Percentiles rank a stretch among this genome's conserved stretches.
Evolutionary conservation across 2,797 vertebrate genomes (phyloP).

Genomic region (Enteromius fasciolatus): DNA sequence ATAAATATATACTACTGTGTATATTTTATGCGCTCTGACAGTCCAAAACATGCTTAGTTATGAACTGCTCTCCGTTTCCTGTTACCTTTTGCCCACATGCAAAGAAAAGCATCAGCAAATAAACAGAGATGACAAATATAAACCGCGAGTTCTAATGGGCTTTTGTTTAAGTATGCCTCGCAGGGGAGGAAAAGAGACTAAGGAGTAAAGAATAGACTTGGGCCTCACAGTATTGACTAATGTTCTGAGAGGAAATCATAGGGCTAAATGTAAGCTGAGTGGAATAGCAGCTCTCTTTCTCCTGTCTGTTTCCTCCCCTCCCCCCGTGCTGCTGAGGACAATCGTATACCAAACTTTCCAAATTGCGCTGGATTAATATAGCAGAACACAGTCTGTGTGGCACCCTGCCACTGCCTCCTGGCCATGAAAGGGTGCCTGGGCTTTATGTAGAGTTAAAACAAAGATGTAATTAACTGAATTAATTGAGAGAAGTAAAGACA

Average conservation of each 20-base stretch:
- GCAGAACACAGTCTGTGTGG: conserved; percentile 30
- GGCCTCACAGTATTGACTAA: conserved; percentile 12
- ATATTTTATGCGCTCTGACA: neutral
- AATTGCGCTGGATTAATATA: conserved; percentile 33
- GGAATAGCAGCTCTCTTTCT: neutral
- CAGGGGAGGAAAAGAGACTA: conserved; percentile 34
- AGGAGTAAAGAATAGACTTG: neutral
- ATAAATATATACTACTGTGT: neutral
- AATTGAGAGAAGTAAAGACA: conserved; percentile 7
- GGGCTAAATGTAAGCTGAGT: conserved; percentile 16
- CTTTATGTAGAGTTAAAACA: conserved; percentile 5
- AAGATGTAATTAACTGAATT: conserved; percentile 5
- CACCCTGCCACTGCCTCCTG: conserved; percentile 23
- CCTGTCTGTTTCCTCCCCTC: neutral
- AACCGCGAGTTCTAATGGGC: conserved; percentile 19
- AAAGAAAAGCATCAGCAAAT: conserved; percentile 45
- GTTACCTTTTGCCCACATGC: conserved; percentile 42
- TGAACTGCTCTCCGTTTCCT: conserved; percentile 65
- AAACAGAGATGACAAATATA: conserved; percentile 57
- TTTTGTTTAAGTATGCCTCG: conserved; percentile 15
- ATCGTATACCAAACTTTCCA: conserved; percentile 20
- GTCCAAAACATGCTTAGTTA: conserved; percentile 60
- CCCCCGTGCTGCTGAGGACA: neutral
- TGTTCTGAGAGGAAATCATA: conserved; percentile 40
- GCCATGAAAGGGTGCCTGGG: neutral